Percentiles rank a stretch among this genome's conserved stretches.
phyloP scores from a whole-genome alignment of 2,888 invertebrate genomes.

The Brachylomia viminalis region DNA sequence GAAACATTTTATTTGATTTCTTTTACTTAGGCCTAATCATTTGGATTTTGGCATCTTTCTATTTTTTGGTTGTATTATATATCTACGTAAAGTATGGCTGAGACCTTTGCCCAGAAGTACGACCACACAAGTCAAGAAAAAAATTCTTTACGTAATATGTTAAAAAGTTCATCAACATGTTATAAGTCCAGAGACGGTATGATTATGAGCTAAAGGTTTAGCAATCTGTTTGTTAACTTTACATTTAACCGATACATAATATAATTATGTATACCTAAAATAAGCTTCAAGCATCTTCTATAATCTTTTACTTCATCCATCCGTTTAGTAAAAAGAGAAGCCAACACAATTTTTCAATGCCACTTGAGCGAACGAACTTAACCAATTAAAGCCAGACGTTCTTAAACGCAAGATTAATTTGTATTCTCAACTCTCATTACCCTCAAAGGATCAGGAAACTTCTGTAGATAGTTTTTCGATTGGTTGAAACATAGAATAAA shows the following conservation, averaged over 20 bases:
- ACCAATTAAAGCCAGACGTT: conserved; percentile 62
- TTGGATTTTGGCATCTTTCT: neutral
- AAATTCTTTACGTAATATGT: too few species aligned
- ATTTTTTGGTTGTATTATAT: neutral
- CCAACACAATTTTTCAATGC: conserved; percentile 59
- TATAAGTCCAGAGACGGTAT: neutral
- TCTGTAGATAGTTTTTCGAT: conserved; percentile 54
- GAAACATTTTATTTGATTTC: neutral
- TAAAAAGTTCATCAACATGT: neutral
- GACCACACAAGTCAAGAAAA: neutral
- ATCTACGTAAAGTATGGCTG: neutral
- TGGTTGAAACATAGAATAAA: neutral
- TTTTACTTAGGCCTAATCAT: neutral
- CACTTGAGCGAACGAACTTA: conserved; percentile 50
- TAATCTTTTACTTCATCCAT: neutral
- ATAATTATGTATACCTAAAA: neutral
- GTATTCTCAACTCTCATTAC: conserved; percentile 61
- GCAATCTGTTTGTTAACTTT: too few species aligned
- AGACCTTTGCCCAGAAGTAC: neutral
- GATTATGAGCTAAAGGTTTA: too few species aligned
- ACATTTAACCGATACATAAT: neutral
- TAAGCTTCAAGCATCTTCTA: neutral
- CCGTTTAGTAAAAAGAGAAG: conserved; percentile 24
- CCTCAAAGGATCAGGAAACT: conserved; percentile 52
- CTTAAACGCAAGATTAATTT: conserved; percentile 62